Base-by-base conservation (phyloP, 2,113 vertebrate species). In the Mungos mungo region DNA sequence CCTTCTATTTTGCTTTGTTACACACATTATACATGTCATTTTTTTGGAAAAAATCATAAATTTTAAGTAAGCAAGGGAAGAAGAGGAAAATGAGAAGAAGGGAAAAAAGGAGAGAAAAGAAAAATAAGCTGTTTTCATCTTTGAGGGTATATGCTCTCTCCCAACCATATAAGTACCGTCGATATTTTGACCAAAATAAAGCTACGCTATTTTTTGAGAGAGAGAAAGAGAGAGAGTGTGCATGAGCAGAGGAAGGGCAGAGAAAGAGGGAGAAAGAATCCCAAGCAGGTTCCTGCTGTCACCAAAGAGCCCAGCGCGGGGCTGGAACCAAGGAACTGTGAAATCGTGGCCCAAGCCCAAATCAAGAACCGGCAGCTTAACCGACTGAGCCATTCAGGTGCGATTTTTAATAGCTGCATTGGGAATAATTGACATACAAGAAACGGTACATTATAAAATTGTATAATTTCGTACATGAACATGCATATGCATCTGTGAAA, bases 31-130 rank as follows among this genome's bases (percentile, higher is more conserved):
- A 79, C 35, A 29, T 76, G 33, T 35, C 33, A 31, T 92, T 89
- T 89, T n/a, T 95, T 69, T 89, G 68, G 66, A 41, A 41, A 82
- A 92, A 92, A 66, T 87, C n/a, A 89, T 1, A 94, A 52, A 82
- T 77, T 88, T 2, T 92, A 82, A 89, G 66, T 95, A 85, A 96
- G 72, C 65, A 89, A 88, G 76, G 77, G 90, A 90, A 86, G 50
- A 88, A 29, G 27, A 74, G 41, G 21, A 63, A 41, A 31, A 50
- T 21, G 57, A 96, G 21, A 9, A 35, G 21, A 10, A 74, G 65
- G 47, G 57, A n/a, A 27, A 66, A 80, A 86, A 69, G n/a, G 27
- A 66, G 2, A 76, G 25, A 66, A 23, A 45, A 85, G 52, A 47
- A 45, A 91, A 80, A 66, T 35, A 74, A 96, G 2, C 31, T 45